Evolutionary conservation across 2,888 invertebrate species (phyloP), one percentile per base, ranked within the genome.

Genomic region (Callimorpha dominula): DNA sequence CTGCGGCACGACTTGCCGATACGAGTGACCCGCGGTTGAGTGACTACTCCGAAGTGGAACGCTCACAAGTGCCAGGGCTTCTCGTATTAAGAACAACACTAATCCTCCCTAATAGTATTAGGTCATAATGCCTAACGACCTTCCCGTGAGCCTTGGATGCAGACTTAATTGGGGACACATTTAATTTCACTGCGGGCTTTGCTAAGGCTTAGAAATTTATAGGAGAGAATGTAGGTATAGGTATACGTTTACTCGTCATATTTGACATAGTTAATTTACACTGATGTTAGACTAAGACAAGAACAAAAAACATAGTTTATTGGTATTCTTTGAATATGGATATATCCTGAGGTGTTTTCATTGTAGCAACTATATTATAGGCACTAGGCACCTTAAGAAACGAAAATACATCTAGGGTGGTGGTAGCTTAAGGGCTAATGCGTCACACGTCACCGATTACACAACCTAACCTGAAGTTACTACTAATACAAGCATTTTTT

Each of bases 51-150:
- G 65, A 70, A 62, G 52, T 72, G 20, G 93, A 94, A 81, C 78
- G 86, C 94, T 82, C 85, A 86, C 89, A 92, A 94, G 92, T 94
- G 93, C 90, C 72, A 78, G 86, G 94, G 94, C 94, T 94, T 95
- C 94, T 73, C 69, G 90, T 89, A 92, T 93, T 93, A 93, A 90
- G 91, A 87, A 83, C 90, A 85, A 57, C 83, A 81, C 83, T 93
- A 93, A 93, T 92, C 90, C 87, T 70, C 75, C 70, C 75, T 93
- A 93, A 93, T 88, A 86, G 88, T 88, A 92, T 93, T 94, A 93
- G 87, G 86, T 89, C 88, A 89, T 91, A 91, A 92, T 91, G 83
- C 90, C 79, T 67, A 71, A 70, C 88, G 90, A 88, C 93, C 93
- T 93, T 92, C 88, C 82, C 73, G 75, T 80, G 80, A 84, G 84